Evolutionary conservation across 1,140 invertebrate species (phyloP), one percentile per base, ranked within the genome.

Genomic region (Nomia melanderi): DNA sequence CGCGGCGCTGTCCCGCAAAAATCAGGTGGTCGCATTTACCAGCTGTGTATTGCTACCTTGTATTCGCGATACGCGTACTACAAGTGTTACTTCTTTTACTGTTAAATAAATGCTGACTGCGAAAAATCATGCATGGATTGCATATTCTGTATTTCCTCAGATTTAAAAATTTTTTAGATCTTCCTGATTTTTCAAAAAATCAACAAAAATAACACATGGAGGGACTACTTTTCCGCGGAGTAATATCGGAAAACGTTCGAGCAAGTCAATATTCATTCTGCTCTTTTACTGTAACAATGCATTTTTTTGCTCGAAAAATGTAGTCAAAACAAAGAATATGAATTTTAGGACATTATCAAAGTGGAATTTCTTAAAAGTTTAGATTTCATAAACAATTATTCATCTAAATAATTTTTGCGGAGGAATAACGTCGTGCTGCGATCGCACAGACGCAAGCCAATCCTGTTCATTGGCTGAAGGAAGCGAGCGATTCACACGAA

Each of bases 151-250:
- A 8, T 20, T 27, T 5, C 25, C 8, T 47, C n/a, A 2, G 12
- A 36, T 29, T 20, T 47, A n/a, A 57, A 53, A 17, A 73, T 25
- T 14, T 12, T 64, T 50, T 25, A 60, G 66, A 60, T 5, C 14
- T 25, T 53, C 25, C 2, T 9, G 59, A 75, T 50, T 64, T 63
- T 70, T 86, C 56, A 50, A 65, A 74, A 81, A 85, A 54, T 65
- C 14, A 77, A 64, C 62, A 62, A 81, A 81, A 78, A 81, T 44
- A 74, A 75, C 25, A 62, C 29, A 63, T 41, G 50, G 53, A 3
- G 79, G 87, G 73, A 88, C 87, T 88, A 88, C 78, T 88, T 88
- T 85, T 50, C 17, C 70, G 86, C 87, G 87, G 77, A 88, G 87
- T 87, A 78, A 88, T 83, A 88, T 80, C 72, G 3, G 54, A 53